These are phyloP conservation scores for Cephalopterus ornatus DNA, from an alignment of 2,113 vertebrate genomes.

Conservation along the genomic window DNA sequence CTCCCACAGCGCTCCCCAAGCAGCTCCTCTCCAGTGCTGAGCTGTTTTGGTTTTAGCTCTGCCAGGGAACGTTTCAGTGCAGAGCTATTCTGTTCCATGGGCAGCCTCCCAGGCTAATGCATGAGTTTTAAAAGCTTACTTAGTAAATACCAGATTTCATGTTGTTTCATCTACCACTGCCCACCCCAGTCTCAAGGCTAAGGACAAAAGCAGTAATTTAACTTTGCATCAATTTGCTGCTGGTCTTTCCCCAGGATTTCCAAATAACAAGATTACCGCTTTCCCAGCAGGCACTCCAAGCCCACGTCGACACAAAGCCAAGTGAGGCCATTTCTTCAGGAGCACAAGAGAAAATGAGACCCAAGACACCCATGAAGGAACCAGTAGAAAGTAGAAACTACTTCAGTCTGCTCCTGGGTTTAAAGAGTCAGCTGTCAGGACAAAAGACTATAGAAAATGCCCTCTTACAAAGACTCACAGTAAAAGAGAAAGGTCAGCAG, in stretches of 20 bases:
- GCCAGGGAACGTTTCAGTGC: fast-evolving
- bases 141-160: neutral
- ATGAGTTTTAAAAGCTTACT: neutral
- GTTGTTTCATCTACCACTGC: neutral
- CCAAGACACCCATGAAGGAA: neutral
- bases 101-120: neutral
- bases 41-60: neutral
- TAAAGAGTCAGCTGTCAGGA: neutral
- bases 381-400: neutral
- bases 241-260: neutral
- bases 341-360: neutral
- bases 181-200: neutral
- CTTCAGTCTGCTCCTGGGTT: neutral
- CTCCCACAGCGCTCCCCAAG: fast-evolving
- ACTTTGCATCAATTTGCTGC: neutral
- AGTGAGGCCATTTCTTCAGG: neutral
- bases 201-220: neutral
- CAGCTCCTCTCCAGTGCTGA: fast-evolving
- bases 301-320: neutral
- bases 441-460: neutral
- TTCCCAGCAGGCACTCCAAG: neutral
- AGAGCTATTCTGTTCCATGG: neutral
- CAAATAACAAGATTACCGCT: neutral
- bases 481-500: neutral
- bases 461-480: neutral